phyloP scores from a whole-genome alignment of 2,888 invertebrate genomes.

The Drosophila infuscata region DNA sequence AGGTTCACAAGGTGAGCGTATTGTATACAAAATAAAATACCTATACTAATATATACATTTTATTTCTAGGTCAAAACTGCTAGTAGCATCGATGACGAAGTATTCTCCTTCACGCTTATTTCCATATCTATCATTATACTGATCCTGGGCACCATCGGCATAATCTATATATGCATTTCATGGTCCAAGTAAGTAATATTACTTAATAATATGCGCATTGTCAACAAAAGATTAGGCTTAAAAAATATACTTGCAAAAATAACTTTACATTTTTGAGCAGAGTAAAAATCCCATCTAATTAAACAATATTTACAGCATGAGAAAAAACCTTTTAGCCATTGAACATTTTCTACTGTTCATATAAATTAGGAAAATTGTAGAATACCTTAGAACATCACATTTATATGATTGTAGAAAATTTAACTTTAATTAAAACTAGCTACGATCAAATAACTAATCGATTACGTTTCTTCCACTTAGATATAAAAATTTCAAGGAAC shows the following conservation, averaged over 20 bases:
- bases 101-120: constrained; percentile 95
- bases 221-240: no score
- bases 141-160: constrained; percentile 93
- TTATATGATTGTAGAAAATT: neutral
- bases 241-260: no score
- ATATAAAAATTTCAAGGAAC: constrained; percentile 95
- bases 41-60: neutral
- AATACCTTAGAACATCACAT: neutral
- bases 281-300: no score
- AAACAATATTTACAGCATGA: neutral
- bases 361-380: neutral
- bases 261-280: no score
- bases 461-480: constrained; percentile 84
- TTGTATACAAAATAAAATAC: fast-evolving
- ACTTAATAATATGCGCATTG: no score
- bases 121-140: constrained; percentile 95
- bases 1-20: constrained; percentile 82
- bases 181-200: constrained; percentile 92
- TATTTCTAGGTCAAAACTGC: constrained; percentile 85
- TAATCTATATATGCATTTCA: constrained; percentile 96
- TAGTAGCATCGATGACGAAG: constrained; percentile 88
- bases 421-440: neutral
- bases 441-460: neutral
- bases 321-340: neutral
- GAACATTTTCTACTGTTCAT: neutral